Evolutionary conservation across 2,888 invertebrate species (phyloP), one percentile per base, ranked within the genome.

Genomic region (Mythimna albipuncta): DNA sequence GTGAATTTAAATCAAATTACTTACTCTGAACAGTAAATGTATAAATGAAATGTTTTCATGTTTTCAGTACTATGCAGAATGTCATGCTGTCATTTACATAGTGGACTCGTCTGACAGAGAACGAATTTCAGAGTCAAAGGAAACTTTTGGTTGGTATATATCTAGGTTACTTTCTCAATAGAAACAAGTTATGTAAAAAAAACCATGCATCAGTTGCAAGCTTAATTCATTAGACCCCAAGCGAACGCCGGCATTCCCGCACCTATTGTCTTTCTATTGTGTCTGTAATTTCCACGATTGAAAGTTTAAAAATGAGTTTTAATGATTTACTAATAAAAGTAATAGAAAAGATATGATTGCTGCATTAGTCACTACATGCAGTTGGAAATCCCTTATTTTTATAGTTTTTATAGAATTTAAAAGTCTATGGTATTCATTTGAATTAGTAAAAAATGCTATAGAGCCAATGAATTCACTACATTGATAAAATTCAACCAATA

Each of bases 51-150:
- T 64, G 4, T 54, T 61, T 64, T 64, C 83, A 84, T 79, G 81
- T 85, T 97, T 97, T 76, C 94, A 99, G 98, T 99, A 99, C 95
- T 99, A 99, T 96, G 99, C 99, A 71, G 99, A 99, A 96, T 99
- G 99, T 69, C 99, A 99, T 96, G 99, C 98, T 64, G 97, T 99
- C 47, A 99, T 99, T 88, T 99, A 99, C 93, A 99, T 99, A 85
- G 98, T 99, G 68, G 99, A 99, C 95, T 99, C 99, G 1, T 98
- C 99, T 71, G 99, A 99, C 91, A 97, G 98, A 87, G 99, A 99
- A 68, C 97, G 99, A 91, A 97, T 99, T 91, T 98, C 98, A 70
- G 99, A 99, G 94, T 99, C 99, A 6, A 99, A 99, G 94, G 98
- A 98, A 95, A 99, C 99, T 58, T 99, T 99, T 97, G 99, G 99